These are phyloP conservation scores for Caloenas nicobarica DNA, from an alignment of 2,113 vertebrate species.

Conservation along the genomic window DNA sequence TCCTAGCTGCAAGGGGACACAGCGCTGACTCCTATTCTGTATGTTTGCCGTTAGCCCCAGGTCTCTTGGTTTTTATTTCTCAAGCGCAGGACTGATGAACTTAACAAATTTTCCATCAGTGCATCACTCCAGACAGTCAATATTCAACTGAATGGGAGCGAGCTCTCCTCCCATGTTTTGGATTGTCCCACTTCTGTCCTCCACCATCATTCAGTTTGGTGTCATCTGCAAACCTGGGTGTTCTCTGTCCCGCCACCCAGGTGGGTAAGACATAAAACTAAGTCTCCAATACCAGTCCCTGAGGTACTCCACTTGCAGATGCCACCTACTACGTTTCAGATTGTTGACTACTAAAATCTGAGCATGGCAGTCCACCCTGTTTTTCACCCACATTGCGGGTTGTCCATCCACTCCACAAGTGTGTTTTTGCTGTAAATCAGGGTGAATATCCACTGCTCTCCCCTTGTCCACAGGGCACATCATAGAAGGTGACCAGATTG, in stretches of 20 bases:
- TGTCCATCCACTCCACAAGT: background rate
- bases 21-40: background rate
- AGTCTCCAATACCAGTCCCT: background rate
- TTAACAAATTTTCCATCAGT: background rate
- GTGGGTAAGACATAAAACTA: background rate
- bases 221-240: background rate
- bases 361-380: rapidly evolving
- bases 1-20: background rate
- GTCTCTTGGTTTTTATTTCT: background rate
- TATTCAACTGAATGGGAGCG: background rate
- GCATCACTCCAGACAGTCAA: background rate
- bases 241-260: rapidly evolving
- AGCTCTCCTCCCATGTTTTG: background rate
- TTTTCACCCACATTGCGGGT: background rate
- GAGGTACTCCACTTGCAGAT: background rate
- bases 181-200: background rate
- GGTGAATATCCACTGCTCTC: background rate
- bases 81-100: background rate
- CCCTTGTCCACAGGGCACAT: rapidly evolving
- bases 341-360: background rate
- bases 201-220: background rate
- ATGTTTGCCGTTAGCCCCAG: background rate
- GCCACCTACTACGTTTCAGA: background rate
- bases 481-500: background rate
- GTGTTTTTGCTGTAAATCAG: background rate